Base-by-base conservation (phyloP, 2,113 vertebrate species). In the Oryzias javanicus region DNA sequence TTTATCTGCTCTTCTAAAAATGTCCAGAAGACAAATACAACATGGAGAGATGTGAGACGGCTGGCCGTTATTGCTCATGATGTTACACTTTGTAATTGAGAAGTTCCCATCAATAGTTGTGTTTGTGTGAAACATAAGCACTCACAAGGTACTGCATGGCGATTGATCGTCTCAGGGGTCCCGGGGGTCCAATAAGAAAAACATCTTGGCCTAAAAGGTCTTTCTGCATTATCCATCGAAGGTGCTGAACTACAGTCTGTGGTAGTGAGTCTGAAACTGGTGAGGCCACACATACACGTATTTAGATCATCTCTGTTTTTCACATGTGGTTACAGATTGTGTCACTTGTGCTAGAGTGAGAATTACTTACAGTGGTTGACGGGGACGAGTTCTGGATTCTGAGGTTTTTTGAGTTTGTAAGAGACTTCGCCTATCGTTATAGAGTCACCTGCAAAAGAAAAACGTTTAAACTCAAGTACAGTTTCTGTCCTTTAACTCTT, bases 171-270 rank as follows among this genome's bases (percentile, higher is more conserved):
- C 97, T 93, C 67, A 99, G 91, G 17, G 96, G 96, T 54, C 97
- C 97, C 6, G 97, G 97, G 27, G 96, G 97, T 16, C 97, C 97
- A 7, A 99, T 98, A 10, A 99, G 94, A 76, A 98, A 99, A 29
- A 98, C 84, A 60, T 99, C 97, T 89, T 98, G 97, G 4, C 97
- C 97, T 66, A 99, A 76, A 67, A 98, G 91, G 69, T 99, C 97
- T 78, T 99, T 99, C 82, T 99, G 97, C 96, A 99, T 98, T 69
- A 99, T 96, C 97, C 97, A 99, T 90, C 94, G 92, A 10, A 99
- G 91, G 80, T 99, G 95, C 29, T 98, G 94, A 64, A 89, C 85
- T 22, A 96, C 85, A 10, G 93, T 89, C 44, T 98, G 95, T 4
- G 94, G 86, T 64, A 94, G 16, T 35, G 91, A 88, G 40, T 95